Evolutionary conservation across 2,888 invertebrate genomes (phyloP), one percentile per base, ranked within the genome.

Genomic region (Aphelenchoides bicaudatus): DNA sequence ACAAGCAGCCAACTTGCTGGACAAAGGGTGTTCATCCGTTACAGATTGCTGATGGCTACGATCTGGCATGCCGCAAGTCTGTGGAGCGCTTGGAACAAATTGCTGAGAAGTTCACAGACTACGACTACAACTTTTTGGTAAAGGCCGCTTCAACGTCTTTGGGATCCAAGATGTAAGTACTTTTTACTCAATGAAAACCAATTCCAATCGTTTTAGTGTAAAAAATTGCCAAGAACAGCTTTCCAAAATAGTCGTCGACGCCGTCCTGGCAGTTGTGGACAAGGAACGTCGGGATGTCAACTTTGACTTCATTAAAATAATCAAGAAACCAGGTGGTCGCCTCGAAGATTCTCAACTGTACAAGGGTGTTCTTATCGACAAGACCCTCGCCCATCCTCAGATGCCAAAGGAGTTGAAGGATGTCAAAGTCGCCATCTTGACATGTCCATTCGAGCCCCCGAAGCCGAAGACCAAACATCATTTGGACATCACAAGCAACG

Each of bases 401-500:
- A 98, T 99, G 98, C 96, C 96, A 0, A 74, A 86, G 84, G 81
- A 80, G 60, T 80, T 87, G 43, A 84, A 87, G 81, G 85, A 98
- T 81, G 96, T 90, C 0, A 92, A 91, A 79, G 84, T 98, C 62
- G 98, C 98, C 0, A 96, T 98, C 79, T 85, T 99, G 21, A 99
- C 98, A 19, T 98, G 98, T 81, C 92, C 98, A 75, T 99, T 98
- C 83, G 98, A 98, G 85, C 98, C 98, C 54, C 98, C 98, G 52
- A 99, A 98, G 84, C 98, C 98, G 1, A 98, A 99, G 84, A 98
- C 98, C 71, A 99, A 96, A 83, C 94, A 99, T 85, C 96, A 96
- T 89, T 85, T 98, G 79, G 93, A 98, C 74, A 90, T 98, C 8
- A 89, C 89, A 49, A 90, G 89, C 0, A 92, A 91, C 0, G 94